Evolutionary conservation across 2,113 vertebrate genomes (phyloP).

Genomic region (Ptyas mucosa): DNA sequence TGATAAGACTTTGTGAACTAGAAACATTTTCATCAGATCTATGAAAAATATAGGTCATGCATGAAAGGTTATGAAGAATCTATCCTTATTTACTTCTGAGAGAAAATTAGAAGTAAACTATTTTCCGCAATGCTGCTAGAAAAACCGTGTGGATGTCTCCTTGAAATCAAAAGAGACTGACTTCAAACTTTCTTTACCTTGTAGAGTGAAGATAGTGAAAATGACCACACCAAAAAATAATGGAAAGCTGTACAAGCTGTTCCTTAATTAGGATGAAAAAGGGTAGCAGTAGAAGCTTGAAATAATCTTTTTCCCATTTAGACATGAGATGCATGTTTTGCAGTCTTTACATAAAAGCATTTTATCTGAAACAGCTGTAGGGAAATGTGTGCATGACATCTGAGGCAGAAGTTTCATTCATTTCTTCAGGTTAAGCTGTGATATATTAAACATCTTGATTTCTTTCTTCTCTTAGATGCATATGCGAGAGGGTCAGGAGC

Average conservation of each 20-base stretch:
- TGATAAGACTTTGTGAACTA: background rate
- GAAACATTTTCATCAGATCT: background rate
- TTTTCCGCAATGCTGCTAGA: background rate
- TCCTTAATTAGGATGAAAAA: background rate
- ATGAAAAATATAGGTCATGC: background rate
- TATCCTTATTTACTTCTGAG: background rate
- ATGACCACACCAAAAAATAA: background rate
- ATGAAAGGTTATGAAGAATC: background rate
- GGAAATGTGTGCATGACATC: background rate
- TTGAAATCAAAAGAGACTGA: background rate
- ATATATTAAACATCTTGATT: background rate
- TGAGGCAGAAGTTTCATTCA: background rate
- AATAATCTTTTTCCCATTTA: background rate
- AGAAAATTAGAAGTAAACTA: background rate
- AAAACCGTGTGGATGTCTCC: background rate
- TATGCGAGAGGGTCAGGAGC: conserved; percentile 82
- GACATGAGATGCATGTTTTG: background rate
- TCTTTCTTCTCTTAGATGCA: conserved; percentile 72
- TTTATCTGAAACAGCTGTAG: background rate
- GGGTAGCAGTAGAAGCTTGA: background rate
- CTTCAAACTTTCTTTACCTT: background rate
- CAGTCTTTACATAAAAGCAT: background rate
- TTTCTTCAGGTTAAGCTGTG: background rate
- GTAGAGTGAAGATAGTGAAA: background rate
- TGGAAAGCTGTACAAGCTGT: background rate